Percentiles rank a stretch among this genome's conserved stretches.
Conservation (phyloP, 2,888 invertebrate species). For the Ischnura elegans region DNA sequence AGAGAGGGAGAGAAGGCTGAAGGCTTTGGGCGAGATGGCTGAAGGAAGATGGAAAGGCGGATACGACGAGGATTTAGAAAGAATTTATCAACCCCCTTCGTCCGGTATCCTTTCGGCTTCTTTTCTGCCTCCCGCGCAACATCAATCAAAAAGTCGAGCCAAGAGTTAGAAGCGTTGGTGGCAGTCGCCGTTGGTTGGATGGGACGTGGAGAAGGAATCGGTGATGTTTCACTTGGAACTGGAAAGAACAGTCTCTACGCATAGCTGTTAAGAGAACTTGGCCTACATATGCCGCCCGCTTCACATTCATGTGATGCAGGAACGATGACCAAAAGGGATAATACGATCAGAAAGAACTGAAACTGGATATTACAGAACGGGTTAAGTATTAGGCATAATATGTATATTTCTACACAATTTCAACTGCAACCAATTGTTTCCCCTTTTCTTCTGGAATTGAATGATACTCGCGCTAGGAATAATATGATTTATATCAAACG, state of each 20-base stretch:
- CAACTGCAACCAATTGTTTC: too few relatives aligned
- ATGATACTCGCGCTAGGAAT: too few relatives aligned
- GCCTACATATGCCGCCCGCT: background rate
- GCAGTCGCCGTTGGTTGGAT: background rate
- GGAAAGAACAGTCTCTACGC: background rate
- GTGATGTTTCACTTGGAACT: background rate
- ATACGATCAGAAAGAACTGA: too few relatives aligned
- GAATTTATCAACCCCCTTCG: conserved; percentile 54
- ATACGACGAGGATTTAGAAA: conserved; percentile 55
- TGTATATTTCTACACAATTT: too few relatives aligned
- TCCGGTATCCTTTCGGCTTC: conserved; percentile 41
- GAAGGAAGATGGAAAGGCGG: conserved; percentile 37
- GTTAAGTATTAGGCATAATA: too few relatives aligned
- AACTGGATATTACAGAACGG: too few relatives aligned
- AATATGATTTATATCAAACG: too few relatives aligned
- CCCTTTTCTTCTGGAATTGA: too few relatives aligned
- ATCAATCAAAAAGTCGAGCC: conserved; percentile 62
- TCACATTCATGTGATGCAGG: background rate
- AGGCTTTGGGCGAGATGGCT: background rate
- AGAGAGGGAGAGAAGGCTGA: background rate
- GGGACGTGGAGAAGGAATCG: background rate
- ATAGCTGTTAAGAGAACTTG: too few relatives aligned
- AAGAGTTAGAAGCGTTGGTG: conserved; percentile 14
- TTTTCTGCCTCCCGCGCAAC: background rate
- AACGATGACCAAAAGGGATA: background rate